A percentile compares a stretch with the other conserved stretches of the same genome.
Conservation (phyloP, 2,888 invertebrate genomes). For the Pristionchus exspectatus region DNA sequence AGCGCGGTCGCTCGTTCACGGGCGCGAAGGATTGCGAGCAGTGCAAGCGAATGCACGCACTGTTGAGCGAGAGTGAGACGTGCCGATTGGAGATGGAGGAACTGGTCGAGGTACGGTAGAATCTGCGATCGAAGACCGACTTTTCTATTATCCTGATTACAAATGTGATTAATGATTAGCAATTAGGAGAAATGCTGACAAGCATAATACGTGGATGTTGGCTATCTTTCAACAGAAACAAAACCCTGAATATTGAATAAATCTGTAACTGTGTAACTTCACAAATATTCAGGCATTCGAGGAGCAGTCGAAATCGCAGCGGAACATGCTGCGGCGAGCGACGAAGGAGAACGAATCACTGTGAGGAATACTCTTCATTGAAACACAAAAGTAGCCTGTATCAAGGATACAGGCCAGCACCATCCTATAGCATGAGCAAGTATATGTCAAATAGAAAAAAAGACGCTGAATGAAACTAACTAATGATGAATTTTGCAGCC, state of each 20-base stretch:
- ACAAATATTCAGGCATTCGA: conserved; percentile 53
- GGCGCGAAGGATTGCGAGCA: conserved; percentile 63
- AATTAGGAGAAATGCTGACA: no score
- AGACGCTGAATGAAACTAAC: no score
- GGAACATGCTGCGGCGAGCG: conserved; percentile 68
- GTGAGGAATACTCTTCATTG: conserved; percentile 58
- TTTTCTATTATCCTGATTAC: no score
- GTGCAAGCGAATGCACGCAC: conserved; percentile 60
- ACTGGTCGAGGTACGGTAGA: conserved; percentile 63
- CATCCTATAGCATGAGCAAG: no score
- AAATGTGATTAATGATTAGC: no score
- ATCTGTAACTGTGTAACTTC: no score
- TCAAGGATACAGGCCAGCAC: background rate
- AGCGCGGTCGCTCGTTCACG: conserved; percentile 38
- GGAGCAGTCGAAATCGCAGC: conserved; percentile 68
- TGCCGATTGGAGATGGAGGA: conserved; percentile 72
- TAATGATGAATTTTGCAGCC: conserved; percentile 54
- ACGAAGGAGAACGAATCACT: conserved; percentile 72
- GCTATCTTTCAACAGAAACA: no score
- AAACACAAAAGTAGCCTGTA: background rate
- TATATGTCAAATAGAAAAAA: no score
- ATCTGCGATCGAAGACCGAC: no score
- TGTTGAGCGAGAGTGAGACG: conserved; percentile 61
- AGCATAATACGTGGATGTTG: no score
- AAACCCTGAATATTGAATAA: no score